phyloP scores from a whole-genome alignment of 2,113 vertebrate species.

The Gymnogyps californianus region DNA sequence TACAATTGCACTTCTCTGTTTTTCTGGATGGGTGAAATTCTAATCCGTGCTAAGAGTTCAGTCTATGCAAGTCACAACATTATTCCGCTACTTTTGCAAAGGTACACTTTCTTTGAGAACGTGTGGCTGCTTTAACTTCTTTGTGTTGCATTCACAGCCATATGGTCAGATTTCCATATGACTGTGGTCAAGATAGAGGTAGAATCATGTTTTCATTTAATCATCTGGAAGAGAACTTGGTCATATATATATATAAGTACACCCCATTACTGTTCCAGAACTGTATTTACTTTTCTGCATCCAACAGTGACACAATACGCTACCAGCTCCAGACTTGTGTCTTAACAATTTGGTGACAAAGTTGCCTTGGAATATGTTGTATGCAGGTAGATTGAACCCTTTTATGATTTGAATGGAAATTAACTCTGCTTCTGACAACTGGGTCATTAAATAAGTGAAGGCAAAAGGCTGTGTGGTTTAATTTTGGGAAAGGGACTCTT shows the following conservation, averaged over 20 bases:
- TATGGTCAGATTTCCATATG: not conserved
- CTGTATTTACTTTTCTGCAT: not conserved
- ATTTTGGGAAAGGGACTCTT: slow-evolving; percentile 16
- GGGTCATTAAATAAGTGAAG: not conserved
- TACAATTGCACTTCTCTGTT: slow-evolving; percentile 38
- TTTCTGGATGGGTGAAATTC: slow-evolving; percentile 39
- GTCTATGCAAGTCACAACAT: slow-evolving; percentile 53
- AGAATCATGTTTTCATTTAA: not conserved
- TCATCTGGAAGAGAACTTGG: not conserved
- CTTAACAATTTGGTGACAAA: not conserved
- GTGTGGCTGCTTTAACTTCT: not conserved
- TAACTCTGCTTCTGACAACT: slow-evolving; percentile 23
- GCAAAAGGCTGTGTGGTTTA: not conserved
- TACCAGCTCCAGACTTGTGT: not conserved
- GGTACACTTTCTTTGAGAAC: not conserved
- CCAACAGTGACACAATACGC: not conserved
- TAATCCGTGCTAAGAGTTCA: slow-evolving; percentile 71
- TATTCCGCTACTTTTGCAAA: not conserved
- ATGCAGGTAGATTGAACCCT: slow-evolving; percentile 74
- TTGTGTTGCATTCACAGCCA: not conserved
- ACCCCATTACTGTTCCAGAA: not conserved
- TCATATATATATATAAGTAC: not conserved
- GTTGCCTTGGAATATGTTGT: slow-evolving; percentile 8
- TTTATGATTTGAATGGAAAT: slow-evolving; percentile 39
- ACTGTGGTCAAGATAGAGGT: not conserved